Evolutionary conservation across 2,888 invertebrate species (phyloP), one percentile per base, ranked within the genome.

Genomic region (Cerceris rybyensis): DNA sequence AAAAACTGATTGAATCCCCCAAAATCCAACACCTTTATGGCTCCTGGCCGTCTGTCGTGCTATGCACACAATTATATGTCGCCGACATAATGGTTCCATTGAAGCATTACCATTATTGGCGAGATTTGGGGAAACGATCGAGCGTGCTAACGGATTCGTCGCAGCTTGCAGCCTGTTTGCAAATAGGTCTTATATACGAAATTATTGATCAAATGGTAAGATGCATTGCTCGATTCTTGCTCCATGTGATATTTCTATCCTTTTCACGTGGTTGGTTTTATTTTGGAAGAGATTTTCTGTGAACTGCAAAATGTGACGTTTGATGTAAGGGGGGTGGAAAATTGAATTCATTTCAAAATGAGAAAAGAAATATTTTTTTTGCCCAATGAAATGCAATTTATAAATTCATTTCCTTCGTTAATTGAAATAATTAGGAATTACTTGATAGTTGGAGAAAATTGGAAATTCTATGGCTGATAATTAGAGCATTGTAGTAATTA

Each of bases 91-190:
- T 90, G 84, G 89, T 84, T 84, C 87, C 84, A 88, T 89, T 88
- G 88, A 89, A 81, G 89, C 86, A 89, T 88, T 90, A 89, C 87
- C 88, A 91, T 91, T 91, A 91, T 91, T 91, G 90, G 89, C 82
- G 87, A 91, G 89, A 92, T 91, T 92, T 91, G 87, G 92, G 92
- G 91, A 92, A 91, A 91, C 86, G 81, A 87, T 86, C 87, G 84
- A 86, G 86, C 88, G 86, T 88, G 82, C 87, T 88, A 92, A 91
- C 91, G 90, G 91, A 92, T 92, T 91, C 90, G 91, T 87, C 84
- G 90, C 92, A 92, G 92, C 91, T 92, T 92, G 91, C 90, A 80
- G 78, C 82, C 81, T 91, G 91, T 92, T 92, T 92, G 91, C 91
- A 92, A 92, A 92, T 92, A 92, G 90, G 87, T 86, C 84, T 83